A percentile compares a stretch with the other conserved stretches of the same genome.
These are phyloP conservation scores for Sebastes schlegelii DNA, from an alignment of 2,113 vertebrate genomes.

Conservation along the genomic window DNA sequence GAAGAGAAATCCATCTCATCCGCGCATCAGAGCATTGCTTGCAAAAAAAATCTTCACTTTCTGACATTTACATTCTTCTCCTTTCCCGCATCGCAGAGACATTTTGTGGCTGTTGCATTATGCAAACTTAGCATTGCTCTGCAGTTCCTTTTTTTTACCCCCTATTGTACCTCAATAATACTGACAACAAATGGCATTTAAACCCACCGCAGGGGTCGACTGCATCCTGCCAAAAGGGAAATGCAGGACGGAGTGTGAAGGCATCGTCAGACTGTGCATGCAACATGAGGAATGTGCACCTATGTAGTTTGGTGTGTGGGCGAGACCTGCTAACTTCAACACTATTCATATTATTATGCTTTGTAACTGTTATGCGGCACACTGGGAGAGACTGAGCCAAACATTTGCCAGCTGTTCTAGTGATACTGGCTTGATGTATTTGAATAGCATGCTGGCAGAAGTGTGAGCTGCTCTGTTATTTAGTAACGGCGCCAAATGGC, in stretches of 20 bases:
- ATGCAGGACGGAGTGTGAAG: conserved; percentile 1
- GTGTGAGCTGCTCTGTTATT: conserved; percentile 4
- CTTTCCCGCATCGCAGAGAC: conserved; percentile 19
- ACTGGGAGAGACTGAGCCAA: conserved; percentile 22
- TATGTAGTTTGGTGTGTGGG: not conserved
- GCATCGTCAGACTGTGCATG: conserved; percentile 20
- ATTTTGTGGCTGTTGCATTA: conserved; percentile 41
- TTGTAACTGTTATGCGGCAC: not conserved
- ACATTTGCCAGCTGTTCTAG: conserved; percentile 23
- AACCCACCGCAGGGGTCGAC: conserved; percentile 57
- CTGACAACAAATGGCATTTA: conserved; percentile 68
- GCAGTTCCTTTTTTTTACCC: conserved; percentile 7
- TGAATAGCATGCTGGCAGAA: conserved; percentile 6
- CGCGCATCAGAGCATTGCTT: not conserved
- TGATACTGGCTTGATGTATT: conserved; percentile 27
- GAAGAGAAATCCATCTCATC: conserved; percentile 7
- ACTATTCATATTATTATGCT: not conserved
- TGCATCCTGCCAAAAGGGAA: conserved; percentile 50
- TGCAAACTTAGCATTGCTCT: conserved; percentile 50
- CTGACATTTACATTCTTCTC: conserved; percentile 48
- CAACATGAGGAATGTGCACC: not conserved
- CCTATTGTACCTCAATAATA: conserved; percentile 32
- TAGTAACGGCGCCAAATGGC: not conserved
- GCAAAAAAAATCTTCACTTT: conserved; percentile 4
- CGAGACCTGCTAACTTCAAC: conserved; percentile 3